Percentiles rank a stretch among this genome's conserved stretches.
Evolutionary conservation across 2,888 invertebrate genomes (phyloP).

Genomic region (Drosophila meridiana): DNA sequence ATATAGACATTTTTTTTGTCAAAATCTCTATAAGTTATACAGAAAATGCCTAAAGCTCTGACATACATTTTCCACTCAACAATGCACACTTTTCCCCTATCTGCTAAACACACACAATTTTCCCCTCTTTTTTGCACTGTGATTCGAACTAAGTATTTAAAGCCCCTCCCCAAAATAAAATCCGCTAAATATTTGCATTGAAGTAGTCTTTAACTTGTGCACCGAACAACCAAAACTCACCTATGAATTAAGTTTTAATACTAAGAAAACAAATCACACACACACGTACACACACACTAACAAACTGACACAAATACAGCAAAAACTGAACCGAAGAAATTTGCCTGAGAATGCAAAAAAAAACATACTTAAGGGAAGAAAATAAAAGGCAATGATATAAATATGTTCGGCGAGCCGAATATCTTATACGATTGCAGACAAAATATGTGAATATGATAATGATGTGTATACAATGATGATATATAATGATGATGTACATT

Average conservation of each 20-base stretch:
- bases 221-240: conserved; percentile 23
- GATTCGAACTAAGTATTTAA: conserved; percentile 27
- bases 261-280: conserved; percentile 15
- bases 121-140: conserved; percentile 55
- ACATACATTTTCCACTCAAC: conserved; percentile 27
- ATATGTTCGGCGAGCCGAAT: conserved; percentile 19
- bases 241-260: conserved; percentile 3
- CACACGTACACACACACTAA: conserved; percentile 3
- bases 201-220: conserved; percentile 48
- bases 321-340: not conserved
- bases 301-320: conserved; percentile 16
- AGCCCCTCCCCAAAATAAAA: conserved; percentile 1
- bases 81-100: conserved; percentile 25
- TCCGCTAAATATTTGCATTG: conserved; percentile 28
- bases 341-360: conserved; percentile 14
- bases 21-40: not conserved
- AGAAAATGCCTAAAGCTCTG: conserved; percentile 24
- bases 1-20: not conserved
- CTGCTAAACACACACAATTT: conserved; percentile 29
- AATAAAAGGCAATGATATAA: not conserved
- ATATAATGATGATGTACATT: not conserved
- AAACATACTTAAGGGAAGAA: not conserved
- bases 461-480: not conserved
- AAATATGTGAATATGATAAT: not conserved
- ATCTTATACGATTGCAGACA: conserved; percentile 21